phyloP scores from a whole-genome alignment of 2,113 vertebrate genomes.

The Corvus cornix region DNA sequence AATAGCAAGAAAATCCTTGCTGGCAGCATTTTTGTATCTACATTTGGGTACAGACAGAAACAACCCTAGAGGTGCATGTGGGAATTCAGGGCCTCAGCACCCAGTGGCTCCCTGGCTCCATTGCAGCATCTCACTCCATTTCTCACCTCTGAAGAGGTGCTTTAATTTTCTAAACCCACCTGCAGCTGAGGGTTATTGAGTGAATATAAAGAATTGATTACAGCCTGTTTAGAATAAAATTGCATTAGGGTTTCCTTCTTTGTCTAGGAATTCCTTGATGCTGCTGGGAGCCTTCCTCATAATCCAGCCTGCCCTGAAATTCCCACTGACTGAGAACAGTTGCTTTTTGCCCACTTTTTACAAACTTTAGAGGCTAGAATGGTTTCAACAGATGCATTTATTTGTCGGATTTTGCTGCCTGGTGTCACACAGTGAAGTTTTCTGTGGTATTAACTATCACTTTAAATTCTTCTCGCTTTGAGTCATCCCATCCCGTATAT shows the following conservation, averaged over 20 bases:
- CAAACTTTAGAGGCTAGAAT: not conserved
- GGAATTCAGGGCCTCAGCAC: not conserved
- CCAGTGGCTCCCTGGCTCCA: not conserved
- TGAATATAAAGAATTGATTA: not conserved
- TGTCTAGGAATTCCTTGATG: not conserved
- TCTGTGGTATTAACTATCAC: not conserved
- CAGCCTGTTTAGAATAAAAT: not conserved
- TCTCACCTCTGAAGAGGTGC: not conserved
- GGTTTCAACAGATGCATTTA: not conserved
- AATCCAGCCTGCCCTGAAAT: not conserved
- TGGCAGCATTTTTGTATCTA: too few relatives aligned
- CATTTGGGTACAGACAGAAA: not conserved
- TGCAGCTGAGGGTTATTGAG: not conserved
- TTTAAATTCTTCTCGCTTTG: slow-evolving; percentile 5
- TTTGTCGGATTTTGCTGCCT: not conserved
- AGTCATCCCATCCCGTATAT: not conserved
- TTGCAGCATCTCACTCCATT: fast-evolving
- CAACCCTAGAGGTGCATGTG: fast-evolving
- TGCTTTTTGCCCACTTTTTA: not conserved
- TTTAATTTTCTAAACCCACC: not conserved
- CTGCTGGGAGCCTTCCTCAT: not conserved
- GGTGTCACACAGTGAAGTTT: not conserved
- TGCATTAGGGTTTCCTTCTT: not conserved
- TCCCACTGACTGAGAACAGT: fast-evolving
- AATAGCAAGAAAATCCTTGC: too few relatives aligned